phyloP scores from a whole-genome alignment of 2,888 invertebrate genomes.

The Azorinus chamasolen region DNA sequence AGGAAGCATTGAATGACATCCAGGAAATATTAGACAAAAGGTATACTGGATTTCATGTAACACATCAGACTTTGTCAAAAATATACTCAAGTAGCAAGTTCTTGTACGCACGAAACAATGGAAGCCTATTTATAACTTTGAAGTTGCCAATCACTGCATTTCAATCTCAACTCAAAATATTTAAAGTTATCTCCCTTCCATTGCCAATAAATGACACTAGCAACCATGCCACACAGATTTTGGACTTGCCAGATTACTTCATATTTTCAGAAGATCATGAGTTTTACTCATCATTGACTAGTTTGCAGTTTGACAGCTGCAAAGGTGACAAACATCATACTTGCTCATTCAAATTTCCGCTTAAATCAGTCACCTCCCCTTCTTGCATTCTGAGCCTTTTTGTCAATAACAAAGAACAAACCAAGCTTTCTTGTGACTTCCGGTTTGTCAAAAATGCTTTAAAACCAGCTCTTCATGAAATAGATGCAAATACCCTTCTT shows the following conservation, averaged over 20 bases:
- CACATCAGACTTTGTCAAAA: background rate
- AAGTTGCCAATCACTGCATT: constrained; percentile 45
- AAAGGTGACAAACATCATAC: constrained; percentile 2
- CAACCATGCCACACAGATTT: too few species aligned
- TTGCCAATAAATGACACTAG: too few species aligned
- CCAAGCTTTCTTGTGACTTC: constrained; percentile 13
- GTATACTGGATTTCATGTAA: constrained; percentile 27
- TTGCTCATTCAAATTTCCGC: constrained; percentile 15
- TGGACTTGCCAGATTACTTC: constrained; percentile 35
- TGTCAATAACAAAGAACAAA: constrained; percentile 6
- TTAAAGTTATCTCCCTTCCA: too few species aligned
- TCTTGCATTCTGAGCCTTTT: constrained; percentile 18
- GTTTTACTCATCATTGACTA: constrained; percentile 28
- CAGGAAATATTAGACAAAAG: constrained; percentile 9
- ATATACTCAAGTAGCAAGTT: constrained; percentile 23
- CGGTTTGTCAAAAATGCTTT: constrained; percentile 32
- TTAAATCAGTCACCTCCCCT: constrained; percentile 14
- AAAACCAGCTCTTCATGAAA: background rate
- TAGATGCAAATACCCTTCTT: constrained; percentile 15
- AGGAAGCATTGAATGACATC: constrained; percentile 14
- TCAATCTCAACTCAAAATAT: too few species aligned
- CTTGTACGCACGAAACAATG: constrained; percentile 21
- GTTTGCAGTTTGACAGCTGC: constrained; percentile 13
- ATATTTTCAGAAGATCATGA: constrained; percentile 38
- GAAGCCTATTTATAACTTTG: constrained; percentile 23